Evolutionary conservation across 1,140 invertebrate genomes (phyloP).

Genomic region (Leptopilina clavipes): DNA sequence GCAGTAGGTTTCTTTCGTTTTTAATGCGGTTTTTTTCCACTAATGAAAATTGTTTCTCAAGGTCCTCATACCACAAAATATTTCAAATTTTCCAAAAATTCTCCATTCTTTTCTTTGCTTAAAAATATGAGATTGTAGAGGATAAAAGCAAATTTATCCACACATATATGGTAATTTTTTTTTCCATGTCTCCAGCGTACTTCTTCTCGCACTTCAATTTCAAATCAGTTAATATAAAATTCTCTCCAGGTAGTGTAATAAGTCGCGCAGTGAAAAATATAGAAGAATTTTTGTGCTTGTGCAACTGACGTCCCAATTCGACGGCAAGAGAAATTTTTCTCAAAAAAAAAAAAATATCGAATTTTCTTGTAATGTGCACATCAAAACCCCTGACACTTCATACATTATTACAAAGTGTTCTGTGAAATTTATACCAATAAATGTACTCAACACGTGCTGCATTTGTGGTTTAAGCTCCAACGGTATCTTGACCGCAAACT

Average conservation of each 20-base stretch:
- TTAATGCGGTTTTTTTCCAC: not conserved
- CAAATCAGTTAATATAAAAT: not conserved
- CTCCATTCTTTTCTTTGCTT: not conserved
- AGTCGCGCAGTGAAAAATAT: no score
- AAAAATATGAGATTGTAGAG: no score
- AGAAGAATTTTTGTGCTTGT: no score
- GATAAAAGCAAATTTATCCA: no score
- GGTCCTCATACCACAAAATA: not conserved
- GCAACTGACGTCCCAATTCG: no score
- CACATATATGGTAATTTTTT: no score
- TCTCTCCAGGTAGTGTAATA: not conserved
- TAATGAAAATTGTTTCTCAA: conserved; percentile 12
- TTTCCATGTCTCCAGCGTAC: no score
- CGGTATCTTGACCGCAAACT: conserved; percentile 18
- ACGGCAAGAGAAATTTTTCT: not conserved
- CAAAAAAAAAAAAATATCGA: not conserved
- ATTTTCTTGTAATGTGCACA: not conserved
- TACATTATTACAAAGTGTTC: conserved; percentile 23
- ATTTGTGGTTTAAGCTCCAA: conserved; percentile 12
- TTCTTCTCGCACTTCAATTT: not conserved
- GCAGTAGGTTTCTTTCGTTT: not conserved
- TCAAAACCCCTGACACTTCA: conserved; percentile 3
- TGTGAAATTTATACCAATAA: conserved; percentile 27
- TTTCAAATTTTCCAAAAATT: not conserved
- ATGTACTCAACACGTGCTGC: conserved; percentile 26